Evolutionary conservation across 2,797 vertebrate genomes (phyloP).

Genomic region (Amniataba percoides): DNA sequence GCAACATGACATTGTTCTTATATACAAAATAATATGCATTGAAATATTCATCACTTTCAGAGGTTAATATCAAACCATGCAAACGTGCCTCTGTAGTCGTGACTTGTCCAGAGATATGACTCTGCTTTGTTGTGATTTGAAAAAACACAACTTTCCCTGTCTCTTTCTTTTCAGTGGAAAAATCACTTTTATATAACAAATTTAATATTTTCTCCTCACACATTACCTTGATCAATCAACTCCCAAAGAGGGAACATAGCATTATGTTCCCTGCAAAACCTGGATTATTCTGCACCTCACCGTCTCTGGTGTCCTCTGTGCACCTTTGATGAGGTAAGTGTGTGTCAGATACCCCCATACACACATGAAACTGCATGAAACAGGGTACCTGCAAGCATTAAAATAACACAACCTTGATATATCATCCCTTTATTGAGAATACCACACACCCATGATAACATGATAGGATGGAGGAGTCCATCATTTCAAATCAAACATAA

Average conservation of each 20-base stretch:
- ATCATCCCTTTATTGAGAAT: conserved; percentile 85
- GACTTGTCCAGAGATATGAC: background rate
- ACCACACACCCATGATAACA: conserved; percentile 80
- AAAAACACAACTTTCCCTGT: too few relatives aligned
- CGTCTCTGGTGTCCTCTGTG: background rate
- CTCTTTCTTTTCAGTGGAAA: background rate
- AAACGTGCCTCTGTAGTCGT: background rate
- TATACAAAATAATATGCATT: conserved; percentile 1
- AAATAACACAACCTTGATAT: conserved; percentile 61
- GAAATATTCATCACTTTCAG: background rate
- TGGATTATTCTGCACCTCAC: background rate
- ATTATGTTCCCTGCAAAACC: background rate
- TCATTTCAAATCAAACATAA: conserved; percentile 80
- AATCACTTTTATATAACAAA: background rate
- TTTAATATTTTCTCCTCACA: background rate
- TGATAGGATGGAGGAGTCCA: conserved; percentile 68
- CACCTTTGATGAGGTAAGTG: background rate
- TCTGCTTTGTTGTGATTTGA: background rate
- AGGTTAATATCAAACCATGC: conserved; percentile 10
- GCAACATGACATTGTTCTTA: background rate
- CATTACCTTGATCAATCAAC: background rate
- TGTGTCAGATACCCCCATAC: background rate
- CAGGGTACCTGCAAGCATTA: background rate
- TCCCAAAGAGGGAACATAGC: background rate
- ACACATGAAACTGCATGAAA: background rate